phyloP scores from a whole-genome alignment of 1,140 invertebrate genomes.

The Drosophila neocordata region DNA sequence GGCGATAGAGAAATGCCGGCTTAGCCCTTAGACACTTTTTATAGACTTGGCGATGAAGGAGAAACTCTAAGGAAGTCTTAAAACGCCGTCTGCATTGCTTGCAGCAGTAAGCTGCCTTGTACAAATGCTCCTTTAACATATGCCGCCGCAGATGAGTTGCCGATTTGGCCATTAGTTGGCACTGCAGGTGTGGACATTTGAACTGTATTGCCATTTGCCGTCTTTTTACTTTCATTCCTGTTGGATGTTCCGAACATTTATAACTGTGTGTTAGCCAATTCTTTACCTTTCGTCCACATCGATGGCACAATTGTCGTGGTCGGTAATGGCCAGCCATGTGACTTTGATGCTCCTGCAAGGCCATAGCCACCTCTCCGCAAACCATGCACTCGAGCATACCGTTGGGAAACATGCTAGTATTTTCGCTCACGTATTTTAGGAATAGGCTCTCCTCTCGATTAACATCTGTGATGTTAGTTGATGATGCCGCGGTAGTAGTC shows the following conservation, averaged over 20 bases:
- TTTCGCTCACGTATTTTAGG: slow-evolving; percentile 34
- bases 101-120: slow-evolving; percentile 33
- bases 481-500: not conserved
- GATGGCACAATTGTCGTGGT: slow-evolving; percentile 38
- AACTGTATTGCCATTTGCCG: slow-evolving; percentile 9
- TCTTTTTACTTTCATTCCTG: not conserved
- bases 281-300: slow-evolving; percentile 41
- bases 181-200: slow-evolving; percentile 58
- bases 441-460: slow-evolving; percentile 22
- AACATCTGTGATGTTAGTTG: not conserved
- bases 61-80: slow-evolving; percentile 12
- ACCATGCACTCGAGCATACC: slow-evolving; percentile 57
- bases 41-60: slow-evolving; percentile 31
- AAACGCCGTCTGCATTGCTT: slow-evolving; percentile 37
- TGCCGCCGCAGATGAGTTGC: slow-evolving; percentile 38
- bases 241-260: slow-evolving; percentile 10
- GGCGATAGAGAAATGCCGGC: slow-evolving; percentile 5
- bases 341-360: slow-evolving; percentile 26
- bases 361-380: slow-evolving; percentile 56
- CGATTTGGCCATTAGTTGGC: slow-evolving; percentile 32
- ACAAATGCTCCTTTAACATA: slow-evolving; percentile 26
- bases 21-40: slow-evolving; percentile 22
- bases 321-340: slow-evolving; percentile 58
- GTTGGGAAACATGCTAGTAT: slow-evolving; percentile 51
- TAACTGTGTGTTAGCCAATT: slow-evolving; percentile 39